These are phyloP conservation scores for Delphinus delphis DNA, from an alignment of 2,113 vertebrate genomes.

Conservation along the genomic window DNA sequence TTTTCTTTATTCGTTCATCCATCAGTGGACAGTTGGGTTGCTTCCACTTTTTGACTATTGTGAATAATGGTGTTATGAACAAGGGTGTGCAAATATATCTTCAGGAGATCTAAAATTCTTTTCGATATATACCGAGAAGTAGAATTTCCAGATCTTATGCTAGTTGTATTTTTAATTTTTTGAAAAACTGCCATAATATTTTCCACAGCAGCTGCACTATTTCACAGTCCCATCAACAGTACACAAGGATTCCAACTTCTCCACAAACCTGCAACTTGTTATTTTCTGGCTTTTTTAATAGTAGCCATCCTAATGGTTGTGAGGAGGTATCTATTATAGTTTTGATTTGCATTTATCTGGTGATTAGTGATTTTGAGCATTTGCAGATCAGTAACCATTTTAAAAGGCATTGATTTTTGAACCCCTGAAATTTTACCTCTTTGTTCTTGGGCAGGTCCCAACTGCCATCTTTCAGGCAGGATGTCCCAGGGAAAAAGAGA, in stretches of 20 bases:
- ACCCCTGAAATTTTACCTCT: not conserved
- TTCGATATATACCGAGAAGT: not conserved
- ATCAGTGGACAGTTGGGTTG: not conserved
- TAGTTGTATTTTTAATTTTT: not conserved
- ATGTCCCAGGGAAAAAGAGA: not conserved
- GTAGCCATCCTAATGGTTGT: not conserved
- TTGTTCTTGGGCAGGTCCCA: not conserved
- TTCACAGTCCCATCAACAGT: not conserved
- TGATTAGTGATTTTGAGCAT: not conserved
- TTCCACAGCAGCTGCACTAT: not conserved
- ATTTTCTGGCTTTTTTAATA: not conserved
- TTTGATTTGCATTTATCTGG: not conserved
- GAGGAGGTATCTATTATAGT: not conserved
- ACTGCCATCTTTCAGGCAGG: not conserved
- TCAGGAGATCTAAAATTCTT: not conserved
- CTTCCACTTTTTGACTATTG: not conserved
- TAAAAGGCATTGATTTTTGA: not conserved
- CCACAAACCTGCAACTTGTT: not conserved
- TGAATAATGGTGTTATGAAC: not conserved
- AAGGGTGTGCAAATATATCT: not conserved
- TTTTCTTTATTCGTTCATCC: not conserved
- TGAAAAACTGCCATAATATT: not conserved
- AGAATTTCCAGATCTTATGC: not conserved
- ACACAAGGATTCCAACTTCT: not conserved
- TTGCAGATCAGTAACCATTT: not conserved